Evolutionary conservation across 2,113 vertebrate genomes (phyloP).

Genomic region (Daboia siamensis): DNA sequence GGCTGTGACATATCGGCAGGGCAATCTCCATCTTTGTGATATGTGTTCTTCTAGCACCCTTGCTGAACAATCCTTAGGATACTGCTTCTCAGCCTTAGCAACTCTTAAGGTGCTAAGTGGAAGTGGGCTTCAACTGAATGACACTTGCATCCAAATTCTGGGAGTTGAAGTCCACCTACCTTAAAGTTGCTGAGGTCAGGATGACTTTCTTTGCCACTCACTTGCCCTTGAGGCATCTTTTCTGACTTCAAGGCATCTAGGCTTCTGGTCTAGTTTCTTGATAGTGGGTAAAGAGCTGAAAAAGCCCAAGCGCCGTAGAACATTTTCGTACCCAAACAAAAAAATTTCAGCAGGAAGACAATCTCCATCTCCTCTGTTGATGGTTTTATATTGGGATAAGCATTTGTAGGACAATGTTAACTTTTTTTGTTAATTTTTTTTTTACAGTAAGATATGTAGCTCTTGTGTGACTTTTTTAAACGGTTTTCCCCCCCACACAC

Average conservation of each 20-base stretch:
- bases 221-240: slow-evolving; percentile 50
- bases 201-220: slow-evolving; percentile 52
- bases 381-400: slow-evolving; percentile 13
- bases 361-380: slow-evolving; percentile 26
- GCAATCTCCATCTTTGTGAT: slow-evolving; percentile 17
- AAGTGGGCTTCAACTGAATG: background rate
- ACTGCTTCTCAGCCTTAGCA: background rate
- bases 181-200: background rate
- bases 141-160: background rate
- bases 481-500: slow-evolving; percentile 13
- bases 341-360: background rate
- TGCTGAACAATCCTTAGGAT: slow-evolving; percentile 36
- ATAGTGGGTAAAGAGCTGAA: fast-evolving
- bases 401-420: background rate
- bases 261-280: slow-evolving; percentile 5
- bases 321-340: background rate
- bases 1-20: slow-evolving; percentile 3
- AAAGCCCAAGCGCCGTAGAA: background rate
- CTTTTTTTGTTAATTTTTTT: slow-evolving; percentile 24
- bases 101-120: background rate
- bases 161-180: background rate
- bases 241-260: slow-evolving; percentile 1
- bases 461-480: background rate
- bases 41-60: slow-evolving; percentile 18
- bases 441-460: slow-evolving; percentile 2